Evolutionary conservation across 2,888 invertebrate species (phyloP).

Genomic region (Abscondita cerata): DNA sequence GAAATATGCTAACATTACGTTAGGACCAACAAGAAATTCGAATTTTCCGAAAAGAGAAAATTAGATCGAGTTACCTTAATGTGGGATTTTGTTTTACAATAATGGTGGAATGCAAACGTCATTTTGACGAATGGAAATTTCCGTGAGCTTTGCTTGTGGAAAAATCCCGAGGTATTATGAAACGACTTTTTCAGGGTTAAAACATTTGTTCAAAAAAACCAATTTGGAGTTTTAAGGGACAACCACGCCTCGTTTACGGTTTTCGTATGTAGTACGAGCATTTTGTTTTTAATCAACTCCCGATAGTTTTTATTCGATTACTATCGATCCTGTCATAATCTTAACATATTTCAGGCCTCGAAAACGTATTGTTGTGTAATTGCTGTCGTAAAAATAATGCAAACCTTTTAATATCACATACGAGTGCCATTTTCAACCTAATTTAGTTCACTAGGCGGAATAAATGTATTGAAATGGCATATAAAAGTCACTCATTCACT

Average conservation of each 20-base stretch:
- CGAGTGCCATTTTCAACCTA: constrained; percentile 59
- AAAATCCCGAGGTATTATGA: constrained; percentile 4
- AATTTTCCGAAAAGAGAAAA: constrained; percentile 10
- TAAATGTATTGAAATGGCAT: constrained; percentile 58
- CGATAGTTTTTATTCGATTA: constrained; percentile 12
- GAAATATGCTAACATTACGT: constrained; percentile 55
- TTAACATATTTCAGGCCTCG: constrained; percentile 56
- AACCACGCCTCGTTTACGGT: constrained; percentile 16
- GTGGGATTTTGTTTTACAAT: too few relatives aligned
- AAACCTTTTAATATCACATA: constrained; percentile 61
- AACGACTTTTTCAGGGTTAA: not conserved
- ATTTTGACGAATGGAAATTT: constrained; percentile 28
- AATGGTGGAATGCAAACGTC: constrained; percentile 28
- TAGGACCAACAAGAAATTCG: constrained; percentile 42
- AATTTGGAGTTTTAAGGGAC: constrained; percentile 2
- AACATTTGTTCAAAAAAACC: not conserved
- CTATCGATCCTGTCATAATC: constrained; percentile 42
- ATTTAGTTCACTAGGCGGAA: constrained; percentile 59
- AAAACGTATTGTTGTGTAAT: constrained; percentile 48
- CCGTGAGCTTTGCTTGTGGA: constrained; percentile 8
- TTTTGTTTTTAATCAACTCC: not conserved
- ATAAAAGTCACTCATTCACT: constrained; percentile 60
- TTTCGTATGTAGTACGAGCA: constrained; percentile 7
- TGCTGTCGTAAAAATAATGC: constrained; percentile 58
- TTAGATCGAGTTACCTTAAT: constrained; percentile 30